Evolutionary conservation across 2,888 invertebrate species (phyloP).

Genomic region (Plebejus anna): DNA sequence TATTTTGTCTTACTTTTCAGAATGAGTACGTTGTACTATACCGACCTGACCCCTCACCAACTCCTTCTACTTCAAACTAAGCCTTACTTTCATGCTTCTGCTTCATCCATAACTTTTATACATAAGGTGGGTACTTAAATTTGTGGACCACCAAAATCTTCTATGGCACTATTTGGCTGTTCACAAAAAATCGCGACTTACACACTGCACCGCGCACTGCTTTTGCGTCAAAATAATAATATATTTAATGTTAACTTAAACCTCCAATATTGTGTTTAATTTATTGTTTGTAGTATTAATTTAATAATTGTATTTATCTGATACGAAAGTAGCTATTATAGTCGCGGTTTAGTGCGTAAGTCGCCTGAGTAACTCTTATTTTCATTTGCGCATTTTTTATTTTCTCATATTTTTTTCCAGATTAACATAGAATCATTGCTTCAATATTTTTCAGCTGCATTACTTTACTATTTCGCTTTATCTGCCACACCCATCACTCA

Average conservation of each 20-base stretch:
- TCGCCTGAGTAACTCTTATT: no score
- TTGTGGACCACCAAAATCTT: neutral
- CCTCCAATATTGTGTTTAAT: no score
- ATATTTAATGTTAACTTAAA: no score
- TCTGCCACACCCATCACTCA: neutral
- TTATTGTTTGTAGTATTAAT: no score
- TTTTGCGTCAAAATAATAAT: no score
- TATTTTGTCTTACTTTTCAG: neutral
- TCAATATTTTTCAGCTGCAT: neutral
- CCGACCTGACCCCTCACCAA: neutral
- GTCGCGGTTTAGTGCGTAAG: no score
- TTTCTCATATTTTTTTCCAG: neutral
- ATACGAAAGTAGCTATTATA: no score
- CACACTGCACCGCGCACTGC: no score
- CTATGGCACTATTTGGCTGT: neutral
- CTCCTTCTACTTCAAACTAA: slow-evolving; percentile 13
- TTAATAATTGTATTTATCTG: no score
- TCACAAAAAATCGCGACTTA: neutral
- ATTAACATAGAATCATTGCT: neutral
- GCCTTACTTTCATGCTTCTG: neutral
- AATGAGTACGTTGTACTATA: neutral
- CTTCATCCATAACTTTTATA: neutral
- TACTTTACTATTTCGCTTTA: neutral
- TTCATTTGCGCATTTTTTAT: no score
- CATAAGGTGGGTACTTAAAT: neutral